phyloP scores from a whole-genome alignment of 2,888 invertebrate genomes.

The Sabatieria punctata region DNA sequence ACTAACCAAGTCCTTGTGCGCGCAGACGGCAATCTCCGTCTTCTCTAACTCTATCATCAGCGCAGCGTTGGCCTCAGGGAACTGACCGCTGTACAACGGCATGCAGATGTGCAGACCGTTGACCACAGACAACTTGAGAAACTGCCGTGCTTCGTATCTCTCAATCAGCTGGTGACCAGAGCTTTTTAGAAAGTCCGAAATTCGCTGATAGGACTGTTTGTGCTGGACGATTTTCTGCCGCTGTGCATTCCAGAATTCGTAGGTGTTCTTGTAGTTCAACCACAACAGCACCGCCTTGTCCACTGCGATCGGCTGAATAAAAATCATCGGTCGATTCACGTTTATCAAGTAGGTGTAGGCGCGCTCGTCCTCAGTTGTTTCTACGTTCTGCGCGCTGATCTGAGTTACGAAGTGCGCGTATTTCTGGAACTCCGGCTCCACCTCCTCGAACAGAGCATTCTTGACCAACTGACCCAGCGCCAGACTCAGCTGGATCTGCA shows the following conservation, averaged over 20 bases:
- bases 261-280: conserved; percentile 97
- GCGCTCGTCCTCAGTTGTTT: neutral
- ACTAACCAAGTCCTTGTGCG: conserved; percentile 82
- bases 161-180: neutral
- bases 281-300: conserved; percentile 96
- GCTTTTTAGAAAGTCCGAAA: too few species aligned
- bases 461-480: conserved; percentile 76
- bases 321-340: conserved; percentile 75
- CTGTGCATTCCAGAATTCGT: conserved; percentile 97
- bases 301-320: conserved; percentile 88
- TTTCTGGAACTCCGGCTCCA: conserved; percentile 89
- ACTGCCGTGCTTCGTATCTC: too few species aligned
- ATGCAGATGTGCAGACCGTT: conserved; percentile 28
- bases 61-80: conserved; percentile 39
- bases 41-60: conserved; percentile 87
- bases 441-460: conserved; percentile 89
- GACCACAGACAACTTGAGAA: conserved; percentile 21
- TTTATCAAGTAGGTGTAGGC: conserved; percentile 47
- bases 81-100: conserved; percentile 16
- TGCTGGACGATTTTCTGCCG: conserved; percentile 33
- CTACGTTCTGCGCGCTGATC: conserved; percentile 44
- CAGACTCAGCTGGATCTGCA: conserved; percentile 78
- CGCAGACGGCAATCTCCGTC: conserved; percentile 87
- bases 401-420: conserved; percentile 94
- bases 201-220: neutral